phyloP scores from a whole-genome alignment of 1,140 invertebrate genomes.

The Lordiphosa clarofinis region DNA sequence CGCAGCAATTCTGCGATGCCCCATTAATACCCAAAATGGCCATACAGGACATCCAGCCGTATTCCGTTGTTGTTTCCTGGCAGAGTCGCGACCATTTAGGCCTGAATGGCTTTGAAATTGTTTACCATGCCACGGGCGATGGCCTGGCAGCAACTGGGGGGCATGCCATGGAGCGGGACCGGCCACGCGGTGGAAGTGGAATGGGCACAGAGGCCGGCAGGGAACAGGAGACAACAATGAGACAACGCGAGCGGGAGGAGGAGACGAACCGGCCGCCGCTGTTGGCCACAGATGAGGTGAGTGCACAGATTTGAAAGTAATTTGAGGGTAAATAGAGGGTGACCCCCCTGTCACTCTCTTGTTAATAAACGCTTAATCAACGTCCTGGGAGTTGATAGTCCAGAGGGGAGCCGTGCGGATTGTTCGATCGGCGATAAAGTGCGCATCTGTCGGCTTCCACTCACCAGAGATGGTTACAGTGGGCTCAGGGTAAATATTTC shows the following conservation, averaged over 20 bases:
- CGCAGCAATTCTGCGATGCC: conserved; percentile 89
- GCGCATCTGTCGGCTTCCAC: conserved; percentile 22
- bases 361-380: conserved; percentile 64
- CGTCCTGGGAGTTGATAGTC: neutral
- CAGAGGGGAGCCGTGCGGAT: neutral
- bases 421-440: conserved; percentile 28
- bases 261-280: conserved; percentile 7
- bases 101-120: conserved; percentile 91
- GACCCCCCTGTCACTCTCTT: conserved; percentile 10
- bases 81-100: conserved; percentile 92
- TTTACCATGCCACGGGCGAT: conserved; percentile 88
- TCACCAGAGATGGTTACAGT: conserved; percentile 8
- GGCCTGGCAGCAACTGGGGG: conserved; percentile 81
- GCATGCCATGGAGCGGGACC: conserved; percentile 40
- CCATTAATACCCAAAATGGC: conserved; percentile 90
- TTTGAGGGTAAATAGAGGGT: conserved; percentile 33
- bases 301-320: conserved; percentile 45
- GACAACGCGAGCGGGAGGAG: conserved; percentile 3
- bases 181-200: conserved; percentile 11
- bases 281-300: conserved; percentile 64
- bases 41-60: conserved; percentile 92
- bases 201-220: neutral
- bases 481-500: neutral
- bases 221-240: conserved; percentile 12
- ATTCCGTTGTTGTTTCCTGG: conserved; percentile 93